Conservation (phyloP, 2,797 vertebrate species). For the Ammospiza maritima region DNA sequence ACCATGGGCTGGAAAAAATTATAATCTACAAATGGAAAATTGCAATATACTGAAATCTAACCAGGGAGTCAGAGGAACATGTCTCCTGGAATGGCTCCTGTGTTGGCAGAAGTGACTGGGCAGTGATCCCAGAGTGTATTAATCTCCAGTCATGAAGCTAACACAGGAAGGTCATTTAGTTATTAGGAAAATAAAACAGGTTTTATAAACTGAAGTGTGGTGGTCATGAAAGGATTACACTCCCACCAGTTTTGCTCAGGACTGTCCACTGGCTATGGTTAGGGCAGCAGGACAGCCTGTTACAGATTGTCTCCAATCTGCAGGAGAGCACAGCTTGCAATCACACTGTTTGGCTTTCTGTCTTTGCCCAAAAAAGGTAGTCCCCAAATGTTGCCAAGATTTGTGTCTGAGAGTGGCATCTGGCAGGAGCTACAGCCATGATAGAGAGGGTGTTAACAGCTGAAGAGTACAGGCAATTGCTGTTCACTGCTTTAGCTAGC, state of each 20-base stretch:
- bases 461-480: neutral
- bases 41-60: constrained; percentile 69
- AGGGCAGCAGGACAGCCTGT: neutral
- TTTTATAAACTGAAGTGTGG: constrained; percentile 57
- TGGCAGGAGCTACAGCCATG: neutral
- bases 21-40: constrained; percentile 70
- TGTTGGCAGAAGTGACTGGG: constrained; percentile 72
- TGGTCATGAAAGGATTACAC: constrained; percentile 8
- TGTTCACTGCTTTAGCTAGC: neutral
- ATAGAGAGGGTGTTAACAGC: constrained; percentile 15
- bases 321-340: neutral
- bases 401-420: constrained; percentile 4
- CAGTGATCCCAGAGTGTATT: constrained; percentile 70
- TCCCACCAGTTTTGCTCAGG: neutral
- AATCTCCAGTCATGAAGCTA: constrained; percentile 70
- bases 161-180: constrained; percentile 65
- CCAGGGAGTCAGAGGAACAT: constrained; percentile 35
- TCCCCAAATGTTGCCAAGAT: neutral
- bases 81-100: constrained; percentile 74
- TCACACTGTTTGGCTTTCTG: neutral
- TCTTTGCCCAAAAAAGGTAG: neutral
- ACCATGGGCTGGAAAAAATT: constrained; percentile 64
- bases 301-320: neutral
- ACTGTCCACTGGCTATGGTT: neutral
- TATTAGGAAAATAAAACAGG: constrained; percentile 63